Base-by-base conservation (phyloP, 2,888 invertebrate genomes). In the Eretmocerus hayati region DNA sequence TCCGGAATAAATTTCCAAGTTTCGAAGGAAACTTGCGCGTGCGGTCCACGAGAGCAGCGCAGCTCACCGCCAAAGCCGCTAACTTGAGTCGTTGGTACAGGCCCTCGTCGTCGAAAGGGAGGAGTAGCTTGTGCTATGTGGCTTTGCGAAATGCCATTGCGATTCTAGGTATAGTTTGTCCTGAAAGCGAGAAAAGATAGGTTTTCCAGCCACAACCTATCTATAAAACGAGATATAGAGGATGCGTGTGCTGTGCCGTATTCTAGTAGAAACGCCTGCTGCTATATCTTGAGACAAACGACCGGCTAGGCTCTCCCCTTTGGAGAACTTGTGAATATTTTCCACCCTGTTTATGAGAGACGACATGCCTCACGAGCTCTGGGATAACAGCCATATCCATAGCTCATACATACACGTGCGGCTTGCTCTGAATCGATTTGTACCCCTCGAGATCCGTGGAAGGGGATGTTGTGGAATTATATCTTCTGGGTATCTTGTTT, bases 1-100 rank as follows among this genome's bases (percentile, higher is more conserved):
- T 56, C 44, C 46, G 52, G 54, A 60, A 61, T 62, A 61, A 60
- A 62, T 61, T 60, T 50, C 46, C 54, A 61, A 62, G 59, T 60
- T 62, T 60, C 58, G 58, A 58, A 58, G 58, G 54, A 54, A 60
- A 58, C 56, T 55, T 50, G 49, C 54, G 44, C 51, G 51, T 49
- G 50, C 49, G 39, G 41, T 41, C n/a, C n/a, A n/a, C n/a, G 35
- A 42, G 35, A 33, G 16, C 35, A 30, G 33, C 38, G 46, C 54
- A 33, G 41, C 31, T 36, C 46, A 53, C 55, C 51, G 39, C 53
- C 46, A 46, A 53, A 52, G 44, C 53, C 50, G 43, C 44, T 43
- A 48, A 52, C 46, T 51, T 42, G 48, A 48, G 33, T 47, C 53
- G 50, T 48, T 51, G 40, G 42, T 43, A 44, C 39, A 50, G 50